A percentile compares a stretch with the other conserved stretches of the same genome.
phyloP scores from a whole-genome alignment of 2,113 vertebrate genomes.

The Alligator sinensis region DNA sequence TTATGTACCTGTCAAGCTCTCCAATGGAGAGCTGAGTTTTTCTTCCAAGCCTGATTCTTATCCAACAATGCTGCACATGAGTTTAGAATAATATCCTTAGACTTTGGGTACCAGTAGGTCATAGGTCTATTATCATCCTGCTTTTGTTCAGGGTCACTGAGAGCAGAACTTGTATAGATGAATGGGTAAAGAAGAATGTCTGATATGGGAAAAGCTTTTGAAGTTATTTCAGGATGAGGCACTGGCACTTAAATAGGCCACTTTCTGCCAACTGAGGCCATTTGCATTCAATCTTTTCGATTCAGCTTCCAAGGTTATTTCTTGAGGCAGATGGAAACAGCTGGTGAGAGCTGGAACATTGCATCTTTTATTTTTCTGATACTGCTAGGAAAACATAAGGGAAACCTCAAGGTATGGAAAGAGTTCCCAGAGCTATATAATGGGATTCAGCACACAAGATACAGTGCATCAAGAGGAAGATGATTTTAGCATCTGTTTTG shows the following conservation, averaged over 20 bases:
- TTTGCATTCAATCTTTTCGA: neutral
- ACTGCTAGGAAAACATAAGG: neutral
- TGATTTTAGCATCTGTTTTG: constrained; percentile 24
- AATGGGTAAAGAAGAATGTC: neutral
- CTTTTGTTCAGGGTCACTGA: neutral
- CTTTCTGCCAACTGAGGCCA: neutral
- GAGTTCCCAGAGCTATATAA: neutral
- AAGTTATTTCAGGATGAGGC: neutral
- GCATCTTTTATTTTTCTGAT: neutral
- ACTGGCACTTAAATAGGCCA: neutral
- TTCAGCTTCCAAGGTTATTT: constrained; percentile 25
- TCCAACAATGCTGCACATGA: accelerated
- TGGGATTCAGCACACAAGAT: neutral
- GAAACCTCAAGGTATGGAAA: neutral
- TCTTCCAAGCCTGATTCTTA: accelerated
- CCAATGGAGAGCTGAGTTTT: neutral
- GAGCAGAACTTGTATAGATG: neutral
- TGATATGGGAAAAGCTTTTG: neutral
- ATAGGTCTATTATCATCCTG: neutral
- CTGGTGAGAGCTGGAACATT: neutral
- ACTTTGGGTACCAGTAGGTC: neutral
- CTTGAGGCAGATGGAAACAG: constrained; percentile 35
- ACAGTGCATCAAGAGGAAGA: neutral
- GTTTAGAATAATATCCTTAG: neutral
- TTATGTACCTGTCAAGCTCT: neutral